A percentile compares a stretch with the other conserved stretches of the same genome.
Evolutionary conservation across 2,888 invertebrate genomes (phyloP).

Genomic region (Blastobasis adustella): DNA sequence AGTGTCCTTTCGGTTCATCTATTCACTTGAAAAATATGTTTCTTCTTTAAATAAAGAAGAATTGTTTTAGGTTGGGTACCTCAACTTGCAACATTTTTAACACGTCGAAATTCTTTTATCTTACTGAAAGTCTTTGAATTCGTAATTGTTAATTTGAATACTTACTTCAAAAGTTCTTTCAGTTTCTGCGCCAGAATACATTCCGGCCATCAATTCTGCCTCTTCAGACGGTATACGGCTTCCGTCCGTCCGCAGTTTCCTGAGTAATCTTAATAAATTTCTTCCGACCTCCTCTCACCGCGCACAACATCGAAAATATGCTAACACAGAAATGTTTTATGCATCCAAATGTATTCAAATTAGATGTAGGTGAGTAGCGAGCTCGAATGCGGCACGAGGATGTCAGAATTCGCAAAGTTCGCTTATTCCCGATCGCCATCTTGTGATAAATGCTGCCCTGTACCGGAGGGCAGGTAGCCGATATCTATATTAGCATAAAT

Average conservation of each 20-base stretch:
- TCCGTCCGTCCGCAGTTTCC: neutral
- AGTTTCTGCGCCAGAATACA: no score
- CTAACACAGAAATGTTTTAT: constrained; percentile 21
- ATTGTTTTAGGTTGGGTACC: no score
- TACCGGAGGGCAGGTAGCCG: constrained; percentile 41
- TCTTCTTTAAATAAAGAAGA: no score
- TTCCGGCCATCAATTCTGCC: neutral
- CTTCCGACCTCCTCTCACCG: neutral
- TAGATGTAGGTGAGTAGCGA: constrained; percentile 25
- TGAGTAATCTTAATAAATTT: neutral
- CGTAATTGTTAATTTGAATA: no score
- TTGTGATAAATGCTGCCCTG: constrained; percentile 49
- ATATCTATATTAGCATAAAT: constrained; percentile 55
- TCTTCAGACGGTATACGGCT: neutral
- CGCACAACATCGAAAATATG: constrained; percentile 6
- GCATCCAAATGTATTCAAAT: constrained; percentile 40
- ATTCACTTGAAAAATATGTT: no score
- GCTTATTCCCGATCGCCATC: constrained; percentile 49
- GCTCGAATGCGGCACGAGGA: constrained; percentile 17
- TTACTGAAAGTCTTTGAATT: no score
- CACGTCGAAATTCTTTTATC: no score
- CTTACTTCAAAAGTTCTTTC: no score
- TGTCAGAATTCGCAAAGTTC: constrained; percentile 41
- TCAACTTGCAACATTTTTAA: no score
- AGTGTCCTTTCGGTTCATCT: no score